Evolutionary conservation across 2,797 vertebrate genomes (phyloP).

Genomic region (Coregonus sp.): DNA sequence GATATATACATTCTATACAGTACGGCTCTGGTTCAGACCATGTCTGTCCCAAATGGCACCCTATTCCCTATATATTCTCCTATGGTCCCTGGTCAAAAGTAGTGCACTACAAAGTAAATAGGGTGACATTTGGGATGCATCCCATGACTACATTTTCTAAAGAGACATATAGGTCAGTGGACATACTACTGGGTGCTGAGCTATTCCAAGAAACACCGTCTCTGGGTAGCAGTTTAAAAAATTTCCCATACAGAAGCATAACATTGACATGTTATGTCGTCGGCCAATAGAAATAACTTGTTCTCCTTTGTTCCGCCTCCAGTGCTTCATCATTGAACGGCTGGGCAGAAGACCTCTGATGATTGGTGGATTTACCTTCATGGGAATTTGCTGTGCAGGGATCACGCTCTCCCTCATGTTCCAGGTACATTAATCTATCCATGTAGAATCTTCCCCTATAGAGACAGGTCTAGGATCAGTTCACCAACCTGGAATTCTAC

Average conservation of each 20-base stretch:
- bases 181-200: neutral
- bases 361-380: conserved; percentile 85
- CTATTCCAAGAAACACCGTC: neutral
- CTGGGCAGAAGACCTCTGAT: conserved; percentile 85
- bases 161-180: neutral
- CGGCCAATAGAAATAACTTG: neutral
- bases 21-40: neutral
- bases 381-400: conserved; percentile 85
- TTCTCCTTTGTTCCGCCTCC: conserved; percentile 18
- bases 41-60: neutral
- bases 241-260: neutral
- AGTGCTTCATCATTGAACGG: conserved; percentile 89
- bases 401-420: conserved; percentile 83
- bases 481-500: neutral
- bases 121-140: neutral
- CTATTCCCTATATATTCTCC: neutral
- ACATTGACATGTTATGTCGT: neutral
- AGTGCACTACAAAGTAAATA: neutral
- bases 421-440: conserved; percentile 72
- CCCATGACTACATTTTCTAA: neutral
- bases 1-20: neutral
- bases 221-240: neutral
- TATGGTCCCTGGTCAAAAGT: neutral
- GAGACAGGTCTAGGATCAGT: neutral
- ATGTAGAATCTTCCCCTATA: neutral